These are phyloP conservation scores for Cololabis saira DNA, from an alignment of 2,113 vertebrate genomes.

Conservation along the genomic window DNA sequence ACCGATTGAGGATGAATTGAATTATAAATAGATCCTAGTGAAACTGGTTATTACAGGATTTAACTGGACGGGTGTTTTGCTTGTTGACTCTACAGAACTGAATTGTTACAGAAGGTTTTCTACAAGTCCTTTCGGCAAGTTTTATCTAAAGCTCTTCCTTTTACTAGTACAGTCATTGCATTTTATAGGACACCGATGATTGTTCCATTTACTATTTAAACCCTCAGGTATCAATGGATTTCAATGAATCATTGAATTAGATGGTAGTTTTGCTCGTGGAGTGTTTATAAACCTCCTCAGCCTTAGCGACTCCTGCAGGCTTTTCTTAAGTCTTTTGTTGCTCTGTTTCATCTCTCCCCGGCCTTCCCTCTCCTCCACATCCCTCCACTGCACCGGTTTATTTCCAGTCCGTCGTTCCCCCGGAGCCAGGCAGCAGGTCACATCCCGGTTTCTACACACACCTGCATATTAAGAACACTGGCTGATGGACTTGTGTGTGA, in stretches of 20 bases:
- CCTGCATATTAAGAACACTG: conserved; percentile 40
- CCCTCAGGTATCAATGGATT: too few species aligned
- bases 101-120: too few species aligned
- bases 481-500: background rate
- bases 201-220: background rate
- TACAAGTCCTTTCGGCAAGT: too few species aligned
- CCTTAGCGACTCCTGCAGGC: background rate
- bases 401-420: conserved; percentile 1
- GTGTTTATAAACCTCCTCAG: background rate
- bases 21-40: too few species aligned
- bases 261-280: background rate
- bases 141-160: too few species aligned
- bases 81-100: too few species aligned
- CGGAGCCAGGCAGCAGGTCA: conserved; percentile 27
- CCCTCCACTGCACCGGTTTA: background rate
- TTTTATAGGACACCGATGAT: background rate
- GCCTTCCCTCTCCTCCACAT: background rate
- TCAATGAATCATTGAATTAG: background rate
- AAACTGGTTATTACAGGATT: too few species aligned
- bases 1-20: too few species aligned
- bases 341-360: background rate
- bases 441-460: conserved; percentile 22
- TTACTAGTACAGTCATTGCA: too few species aligned
- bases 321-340: background rate
- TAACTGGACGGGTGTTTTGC: too few species aligned